Conservation (phyloP, 2,113 vertebrate species). For the Sinocyclocheilus anophthalmus region DNA sequence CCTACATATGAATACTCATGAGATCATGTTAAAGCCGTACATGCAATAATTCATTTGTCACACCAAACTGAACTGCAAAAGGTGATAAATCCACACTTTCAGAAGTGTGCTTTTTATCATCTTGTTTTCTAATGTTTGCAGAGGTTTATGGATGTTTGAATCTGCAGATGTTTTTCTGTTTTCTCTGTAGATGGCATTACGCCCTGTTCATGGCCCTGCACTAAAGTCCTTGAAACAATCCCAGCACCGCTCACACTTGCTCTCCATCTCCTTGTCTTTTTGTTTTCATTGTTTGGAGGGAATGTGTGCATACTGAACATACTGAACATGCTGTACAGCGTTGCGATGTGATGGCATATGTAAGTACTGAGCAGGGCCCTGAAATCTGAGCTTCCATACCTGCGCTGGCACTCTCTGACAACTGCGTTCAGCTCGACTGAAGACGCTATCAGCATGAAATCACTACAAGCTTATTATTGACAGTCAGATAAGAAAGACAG, state of each 20-base stretch:
- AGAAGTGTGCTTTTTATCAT: background rate
- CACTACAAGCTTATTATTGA: conserved; percentile 57
- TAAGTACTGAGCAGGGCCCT: background rate
- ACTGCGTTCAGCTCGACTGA: conserved; percentile 55
- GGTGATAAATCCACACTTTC: background rate
- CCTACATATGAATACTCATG: no score
- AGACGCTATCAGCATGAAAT: conserved; percentile 52
- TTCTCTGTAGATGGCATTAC: background rate
- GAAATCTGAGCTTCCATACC: background rate
- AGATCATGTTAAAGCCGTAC: background rate
- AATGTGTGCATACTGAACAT: background rate
- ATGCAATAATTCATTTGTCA: background rate
- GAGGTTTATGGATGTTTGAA: background rate
- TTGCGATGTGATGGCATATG: background rate
- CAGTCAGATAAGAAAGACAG: conserved; percentile 63
- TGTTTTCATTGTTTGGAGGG: background rate
- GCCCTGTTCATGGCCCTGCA: background rate
- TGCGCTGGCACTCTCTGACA: conserved; percentile 56
- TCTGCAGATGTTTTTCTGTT: background rate
- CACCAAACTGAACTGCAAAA: background rate
- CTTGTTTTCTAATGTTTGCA: background rate
- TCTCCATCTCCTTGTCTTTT: background rate
- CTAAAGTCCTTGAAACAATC: background rate
- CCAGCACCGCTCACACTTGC: background rate
- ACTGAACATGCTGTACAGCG: background rate